phyloP scores from a whole-genome alignment of 2,113 vertebrate genomes.

The Antigone vipio region DNA sequence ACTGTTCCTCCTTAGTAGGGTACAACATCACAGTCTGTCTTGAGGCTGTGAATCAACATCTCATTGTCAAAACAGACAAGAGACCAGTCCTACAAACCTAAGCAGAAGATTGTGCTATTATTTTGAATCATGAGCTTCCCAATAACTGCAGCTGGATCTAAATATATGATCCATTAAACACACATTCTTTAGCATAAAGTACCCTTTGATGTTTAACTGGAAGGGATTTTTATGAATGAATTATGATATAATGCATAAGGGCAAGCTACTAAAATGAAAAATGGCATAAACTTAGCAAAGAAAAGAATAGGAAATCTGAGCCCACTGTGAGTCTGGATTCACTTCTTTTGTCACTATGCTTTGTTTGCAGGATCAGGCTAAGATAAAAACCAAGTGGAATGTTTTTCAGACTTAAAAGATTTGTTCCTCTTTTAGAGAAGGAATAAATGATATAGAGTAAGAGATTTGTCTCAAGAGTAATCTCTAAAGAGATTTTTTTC shows the following conservation, averaged over 20 bases:
- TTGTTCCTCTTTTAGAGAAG: neutral
- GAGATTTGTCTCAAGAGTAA: neutral
- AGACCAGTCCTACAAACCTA: neutral
- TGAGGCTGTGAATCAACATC: neutral
- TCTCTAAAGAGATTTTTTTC: neutral
- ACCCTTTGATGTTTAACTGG: neutral
- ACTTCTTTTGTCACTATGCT: neutral
- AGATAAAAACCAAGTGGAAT: neutral
- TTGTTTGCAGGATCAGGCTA: neutral
- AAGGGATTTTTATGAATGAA: neutral
- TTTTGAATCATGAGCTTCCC: neutral
- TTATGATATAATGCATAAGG: neutral
- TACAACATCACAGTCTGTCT: neutral
- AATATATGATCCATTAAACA: neutral
- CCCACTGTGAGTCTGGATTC: neutral
- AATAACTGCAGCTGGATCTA: neutral
- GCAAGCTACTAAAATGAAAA: constrained; percentile 6
- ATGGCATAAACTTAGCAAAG: neutral
- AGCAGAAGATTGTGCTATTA: neutral
- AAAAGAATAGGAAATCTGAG: constrained; percentile 8
- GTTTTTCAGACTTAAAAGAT: neutral
- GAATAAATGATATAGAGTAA: neutral
- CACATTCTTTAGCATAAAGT: neutral
- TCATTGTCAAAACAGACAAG: neutral
- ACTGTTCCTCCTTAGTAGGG: neutral